These are phyloP conservation scores for Parthenolecanium corni DNA, from an alignment of 2,888 invertebrate genomes.

Conservation along the genomic window DNA sequence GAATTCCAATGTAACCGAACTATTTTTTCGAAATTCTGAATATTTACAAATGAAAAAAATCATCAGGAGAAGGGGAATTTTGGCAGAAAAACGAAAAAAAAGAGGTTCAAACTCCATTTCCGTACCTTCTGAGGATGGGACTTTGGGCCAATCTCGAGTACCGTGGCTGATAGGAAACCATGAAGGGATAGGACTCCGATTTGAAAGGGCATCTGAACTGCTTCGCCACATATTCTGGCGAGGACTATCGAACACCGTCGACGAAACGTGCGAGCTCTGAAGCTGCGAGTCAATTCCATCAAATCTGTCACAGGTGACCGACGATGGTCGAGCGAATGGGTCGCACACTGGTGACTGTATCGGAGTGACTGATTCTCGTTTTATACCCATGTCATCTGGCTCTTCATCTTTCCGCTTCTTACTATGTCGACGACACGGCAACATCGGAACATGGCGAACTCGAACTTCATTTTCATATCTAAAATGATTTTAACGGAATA, in stretches of 20 bases:
- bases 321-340: neutral
- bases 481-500: conserved; percentile 29
- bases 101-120: no score
- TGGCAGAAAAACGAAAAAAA: no score
- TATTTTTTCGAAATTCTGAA: no score
- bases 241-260: conserved; percentile 59
- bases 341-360: neutral
- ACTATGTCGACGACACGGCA: conserved; percentile 64
- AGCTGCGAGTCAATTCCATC: conserved; percentile 45
- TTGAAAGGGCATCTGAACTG: neutral
- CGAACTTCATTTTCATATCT: conserved; percentile 80
- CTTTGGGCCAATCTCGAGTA: conserved; percentile 10
- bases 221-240: no score
- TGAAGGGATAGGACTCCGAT: neutral
- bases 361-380: neutral
- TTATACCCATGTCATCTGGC: conserved; percentile 37
- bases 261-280: conserved; percentile 71
- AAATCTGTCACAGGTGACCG: conserved; percentile 44
- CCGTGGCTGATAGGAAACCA: neutral
- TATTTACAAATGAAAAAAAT: no score
- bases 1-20: no score
- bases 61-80: no score
- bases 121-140: neutral
- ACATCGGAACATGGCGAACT: conserved; percentile 69
- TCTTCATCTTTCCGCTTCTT: conserved; percentile 68